phyloP scores from a whole-genome alignment of 2,113 vertebrate species.

The Chiloscyllium plagiosum region DNA sequence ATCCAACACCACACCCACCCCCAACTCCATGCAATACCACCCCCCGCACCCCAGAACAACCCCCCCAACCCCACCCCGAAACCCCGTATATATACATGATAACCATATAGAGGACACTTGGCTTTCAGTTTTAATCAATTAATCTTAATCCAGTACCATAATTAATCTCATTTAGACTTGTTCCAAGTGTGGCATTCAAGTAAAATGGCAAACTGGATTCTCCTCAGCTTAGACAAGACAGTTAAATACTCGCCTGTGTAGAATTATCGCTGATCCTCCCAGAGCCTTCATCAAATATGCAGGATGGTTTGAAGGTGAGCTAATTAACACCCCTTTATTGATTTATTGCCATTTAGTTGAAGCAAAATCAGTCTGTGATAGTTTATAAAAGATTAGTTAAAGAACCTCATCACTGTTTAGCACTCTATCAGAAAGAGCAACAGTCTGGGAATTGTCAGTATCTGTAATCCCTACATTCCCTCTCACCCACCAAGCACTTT shows the following conservation, averaged over 20 bases:
- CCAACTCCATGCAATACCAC: too few relatives aligned
- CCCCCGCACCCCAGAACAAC: too few relatives aligned
- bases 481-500: neutral
- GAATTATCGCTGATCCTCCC: neutral
- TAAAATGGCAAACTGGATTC: neutral
- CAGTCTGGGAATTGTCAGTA: neutral
- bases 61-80: too few relatives aligned
- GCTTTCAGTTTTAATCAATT: neutral
- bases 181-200: neutral
- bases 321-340: neutral
- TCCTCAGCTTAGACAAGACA: neutral
- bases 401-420: neutral
- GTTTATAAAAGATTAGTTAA: neutral
- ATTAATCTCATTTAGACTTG: neutral
- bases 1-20: too few relatives aligned
- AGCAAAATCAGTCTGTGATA: neutral
- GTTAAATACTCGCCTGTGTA: neutral
- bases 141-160: neutral
- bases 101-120: too few relatives aligned
- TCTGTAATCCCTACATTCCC: neutral
- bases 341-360: neutral
- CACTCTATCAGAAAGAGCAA: neutral
- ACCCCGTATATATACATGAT: neutral
- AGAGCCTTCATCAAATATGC: neutral
- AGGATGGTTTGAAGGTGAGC: neutral